Evolutionary conservation across 2,888 invertebrate species (phyloP).

Genomic region (Drosophila multiciliata): DNA sequence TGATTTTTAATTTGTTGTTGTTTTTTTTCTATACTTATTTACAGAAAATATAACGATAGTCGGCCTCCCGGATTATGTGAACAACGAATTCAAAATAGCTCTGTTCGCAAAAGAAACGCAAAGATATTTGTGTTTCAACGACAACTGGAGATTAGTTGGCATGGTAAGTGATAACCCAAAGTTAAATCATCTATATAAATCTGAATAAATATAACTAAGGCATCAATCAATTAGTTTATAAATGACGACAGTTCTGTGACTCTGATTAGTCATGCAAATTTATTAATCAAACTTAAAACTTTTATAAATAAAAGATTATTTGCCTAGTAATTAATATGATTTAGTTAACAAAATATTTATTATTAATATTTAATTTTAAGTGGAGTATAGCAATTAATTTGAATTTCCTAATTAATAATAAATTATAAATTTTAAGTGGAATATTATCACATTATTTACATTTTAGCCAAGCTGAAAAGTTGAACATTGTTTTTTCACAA

Average conservation of each 20-base stretch:
- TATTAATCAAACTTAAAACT: neutral
- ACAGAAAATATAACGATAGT: conserved; percentile 85
- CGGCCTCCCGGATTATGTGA: conserved; percentile 84
- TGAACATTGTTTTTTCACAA: neutral
- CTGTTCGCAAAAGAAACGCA: conserved; percentile 89
- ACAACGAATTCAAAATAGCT: conserved; percentile 85
- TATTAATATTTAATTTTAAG: neutral
- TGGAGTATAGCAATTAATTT: neutral
- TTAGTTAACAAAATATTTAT: neutral
- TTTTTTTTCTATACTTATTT: conserved; percentile 49
- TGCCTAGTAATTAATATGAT: neutral
- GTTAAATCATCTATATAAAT: neutral
- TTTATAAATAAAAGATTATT: neutral
- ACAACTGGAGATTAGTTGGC: conserved; percentile 90
- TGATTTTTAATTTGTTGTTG: conserved; percentile 20
- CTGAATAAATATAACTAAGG: conserved; percentile 6
- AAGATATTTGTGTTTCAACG: conserved; percentile 91
- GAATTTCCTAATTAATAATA: too few relatives aligned
- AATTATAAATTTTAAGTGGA: neutral
- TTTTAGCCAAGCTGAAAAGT: neutral
- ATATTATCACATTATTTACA: neutral
- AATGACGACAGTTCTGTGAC: neutral
- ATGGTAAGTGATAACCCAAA: conserved; percentile 85
- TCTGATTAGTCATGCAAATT: conserved; percentile 2
- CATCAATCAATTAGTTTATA: conserved; percentile 4